Evolutionary conservation across 1,140 invertebrate species (phyloP), one percentile per base, ranked within the genome.

Genomic region (Anagrus nilaparvatae): DNA sequence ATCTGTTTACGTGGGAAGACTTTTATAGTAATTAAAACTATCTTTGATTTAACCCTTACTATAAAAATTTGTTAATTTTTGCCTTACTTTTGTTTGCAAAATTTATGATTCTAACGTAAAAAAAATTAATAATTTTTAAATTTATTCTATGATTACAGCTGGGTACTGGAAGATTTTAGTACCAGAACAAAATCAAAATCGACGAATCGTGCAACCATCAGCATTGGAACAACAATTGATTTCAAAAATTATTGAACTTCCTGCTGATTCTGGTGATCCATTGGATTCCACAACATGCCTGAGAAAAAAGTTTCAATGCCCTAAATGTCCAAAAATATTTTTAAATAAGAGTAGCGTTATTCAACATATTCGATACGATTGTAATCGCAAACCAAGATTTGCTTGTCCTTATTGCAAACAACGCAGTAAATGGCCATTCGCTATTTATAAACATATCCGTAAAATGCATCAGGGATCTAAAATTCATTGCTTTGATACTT

Each of bases 381-480:
- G 40, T 24, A 46, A 46, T 13, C 33, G 34, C 3, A 3, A 12
- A 14, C 44, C 44, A 1, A 46, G 44, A 20, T 46, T 46, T 10
- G 16, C 35, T 5, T 46, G 35, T 16, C 44, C 44, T 16, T 42
- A 38, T 17, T 46, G 44, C 27, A 30, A 10, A 5, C n/a, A 27
- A 5, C 38, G 30, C n/a, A 46, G 44, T 39, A 46, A 46, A 24
- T 46, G 40, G 39, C 39, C 44, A 4, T 46, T 46, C 23, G 38
- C 32, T 19, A 21, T 46, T 13, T 46, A 46, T 24, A 42, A 46
- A 16, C 44, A 46, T 14, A 46, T 46, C 12, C 18, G 44, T 0
- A 31, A 46, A 10, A 10, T 36, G 2, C 44, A 46, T 32, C 28
- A 12, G 2, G 34, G 40, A 1, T 21, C 5, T 6, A 37, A 9